Evolutionary conservation across 2,888 invertebrate genomes (phyloP).

Genomic region (Drosophila pseudotalamancana): DNA sequence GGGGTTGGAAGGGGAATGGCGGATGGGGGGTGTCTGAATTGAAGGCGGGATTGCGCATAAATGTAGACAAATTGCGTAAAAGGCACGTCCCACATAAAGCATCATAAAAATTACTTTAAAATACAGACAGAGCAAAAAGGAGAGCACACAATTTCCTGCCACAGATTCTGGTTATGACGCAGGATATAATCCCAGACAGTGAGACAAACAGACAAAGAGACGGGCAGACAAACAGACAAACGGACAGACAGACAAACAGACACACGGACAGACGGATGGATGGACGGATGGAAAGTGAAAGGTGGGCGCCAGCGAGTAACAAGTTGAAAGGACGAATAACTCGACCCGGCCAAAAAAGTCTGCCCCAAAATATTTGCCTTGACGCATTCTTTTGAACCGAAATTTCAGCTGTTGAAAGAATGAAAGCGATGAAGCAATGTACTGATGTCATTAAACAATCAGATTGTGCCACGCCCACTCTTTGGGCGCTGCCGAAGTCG

Average conservation of each 20-base stretch:
- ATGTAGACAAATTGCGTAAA: slow-evolving; percentile 65
- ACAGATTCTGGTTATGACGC: slow-evolving; percentile 13
- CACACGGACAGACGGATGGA: neutral
- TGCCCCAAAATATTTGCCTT: slow-evolving; percentile 3
- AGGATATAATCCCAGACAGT: neutral
- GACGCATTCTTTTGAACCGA: slow-evolving; percentile 24
- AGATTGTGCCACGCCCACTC: slow-evolving; percentile 20
- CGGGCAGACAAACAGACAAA: neutral
- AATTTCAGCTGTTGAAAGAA: slow-evolving; percentile 20
- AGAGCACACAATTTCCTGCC: slow-evolving; percentile 30
- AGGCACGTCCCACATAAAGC: slow-evolving; percentile 56
- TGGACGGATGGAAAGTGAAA: slow-evolving; percentile 6
- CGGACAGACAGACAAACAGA: neutral
- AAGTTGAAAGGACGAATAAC: slow-evolving; percentile 17
- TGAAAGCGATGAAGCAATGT: too few relatives aligned
- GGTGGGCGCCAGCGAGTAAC: slow-evolving; percentile 8
- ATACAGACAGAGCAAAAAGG: slow-evolving; percentile 12
- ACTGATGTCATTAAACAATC: slow-evolving; percentile 56
- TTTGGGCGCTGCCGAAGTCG: slow-evolving; percentile 32
- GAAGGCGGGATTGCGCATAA: slow-evolving; percentile 19
- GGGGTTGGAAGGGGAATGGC: neutral
- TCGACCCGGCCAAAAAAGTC: slow-evolving; percentile 8
- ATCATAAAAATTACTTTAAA: slow-evolving; percentile 60
- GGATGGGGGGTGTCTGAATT: neutral
- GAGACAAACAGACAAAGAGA: neutral